Evolutionary conservation across 1,140 invertebrate genomes (phyloP).

Genomic region (Drosophila pachea): DNA sequence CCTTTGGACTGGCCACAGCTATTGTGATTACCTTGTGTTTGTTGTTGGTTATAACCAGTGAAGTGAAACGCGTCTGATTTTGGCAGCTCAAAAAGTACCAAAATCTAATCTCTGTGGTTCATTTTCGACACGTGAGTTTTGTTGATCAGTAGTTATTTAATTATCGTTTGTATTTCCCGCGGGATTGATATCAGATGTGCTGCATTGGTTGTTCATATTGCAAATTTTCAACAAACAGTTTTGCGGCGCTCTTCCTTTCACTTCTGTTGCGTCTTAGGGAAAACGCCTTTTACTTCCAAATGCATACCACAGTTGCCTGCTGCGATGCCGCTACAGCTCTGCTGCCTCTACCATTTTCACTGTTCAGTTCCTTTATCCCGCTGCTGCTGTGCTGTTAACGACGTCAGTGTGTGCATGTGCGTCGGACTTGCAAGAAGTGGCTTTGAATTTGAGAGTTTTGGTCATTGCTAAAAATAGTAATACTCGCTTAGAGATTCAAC

Average conservation of each 20-base stretch:
- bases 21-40: slow-evolving; percentile 34
- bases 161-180: slow-evolving; percentile 36
- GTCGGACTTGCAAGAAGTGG: slow-evolving; percentile 51
- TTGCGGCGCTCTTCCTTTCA: slow-evolving; percentile 54
- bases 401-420: slow-evolving; percentile 48
- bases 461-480: slow-evolving; percentile 66
- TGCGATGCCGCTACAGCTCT: slow-evolving; percentile 19
- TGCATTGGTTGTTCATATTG: slow-evolving; percentile 5
- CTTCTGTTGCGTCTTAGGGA: slow-evolving; percentile 48
- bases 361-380: slow-evolving; percentile 21
- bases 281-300: slow-evolving; percentile 71
- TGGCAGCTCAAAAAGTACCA: slow-evolving; percentile 21
- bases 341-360: slow-evolving; percentile 6
- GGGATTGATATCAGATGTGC: slow-evolving; percentile 13
- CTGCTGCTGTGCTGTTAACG: slow-evolving; percentile 9
- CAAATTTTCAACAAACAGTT: slow-evolving; percentile 1
- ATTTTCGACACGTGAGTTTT: slow-evolving; percentile 62
- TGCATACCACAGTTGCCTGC: slow-evolving; percentile 21
- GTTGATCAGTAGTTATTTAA: slow-evolving; percentile 26
- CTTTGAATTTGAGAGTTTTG: slow-evolving; percentile 41
- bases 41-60: slow-evolving; percentile 24
- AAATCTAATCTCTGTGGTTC: slow-evolving; percentile 28
- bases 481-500: slow-evolving; percentile 49
- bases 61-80: slow-evolving; percentile 54
- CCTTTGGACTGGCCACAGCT: slow-evolving; percentile 62